Percentiles rank a stretch among this genome's conserved stretches.
Conservation (phyloP, 2,888 invertebrate genomes). For the Cordilura impudica region DNA sequence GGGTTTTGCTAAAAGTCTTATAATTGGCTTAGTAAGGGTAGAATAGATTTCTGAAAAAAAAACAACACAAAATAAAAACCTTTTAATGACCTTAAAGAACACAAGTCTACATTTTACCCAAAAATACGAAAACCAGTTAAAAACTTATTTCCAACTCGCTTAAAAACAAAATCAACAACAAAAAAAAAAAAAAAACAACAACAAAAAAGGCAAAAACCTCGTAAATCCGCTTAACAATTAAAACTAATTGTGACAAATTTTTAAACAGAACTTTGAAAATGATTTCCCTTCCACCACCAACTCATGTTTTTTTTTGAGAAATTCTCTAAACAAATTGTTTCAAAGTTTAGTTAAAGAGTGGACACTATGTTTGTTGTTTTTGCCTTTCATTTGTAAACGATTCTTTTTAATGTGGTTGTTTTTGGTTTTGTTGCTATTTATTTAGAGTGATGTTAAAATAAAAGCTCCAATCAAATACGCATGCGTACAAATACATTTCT, state of each 20-base stretch:
- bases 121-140: slow-evolving; percentile 4
- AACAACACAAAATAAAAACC: neutral
- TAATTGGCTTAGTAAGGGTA: slow-evolving; percentile 26
- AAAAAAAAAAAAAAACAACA: neutral
- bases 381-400: neutral
- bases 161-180: neutral
- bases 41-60: neutral
- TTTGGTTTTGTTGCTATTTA: neutral
- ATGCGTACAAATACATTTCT: slow-evolving; percentile 44
- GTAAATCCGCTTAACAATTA: slow-evolving; percentile 53
- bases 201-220: neutral
- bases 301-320: slow-evolving; percentile 24
- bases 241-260: slow-evolving; percentile 59
- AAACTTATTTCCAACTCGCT: neutral
- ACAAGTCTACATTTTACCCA: neutral
- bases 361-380: slow-evolving; percentile 14
- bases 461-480: slow-evolving; percentile 50
- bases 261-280: slow-evolving; percentile 27
- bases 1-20: neutral
- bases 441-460: slow-evolving; percentile 44
- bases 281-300: slow-evolving; percentile 15
- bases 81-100: slow-evolving; percentile 37
- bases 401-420: slow-evolving; percentile 5
- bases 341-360: slow-evolving; percentile 16
- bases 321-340: slow-evolving; percentile 25